Base-by-base conservation (phyloP, 2,888 invertebrate species). In the Zygaena filipendulae region DNA sequence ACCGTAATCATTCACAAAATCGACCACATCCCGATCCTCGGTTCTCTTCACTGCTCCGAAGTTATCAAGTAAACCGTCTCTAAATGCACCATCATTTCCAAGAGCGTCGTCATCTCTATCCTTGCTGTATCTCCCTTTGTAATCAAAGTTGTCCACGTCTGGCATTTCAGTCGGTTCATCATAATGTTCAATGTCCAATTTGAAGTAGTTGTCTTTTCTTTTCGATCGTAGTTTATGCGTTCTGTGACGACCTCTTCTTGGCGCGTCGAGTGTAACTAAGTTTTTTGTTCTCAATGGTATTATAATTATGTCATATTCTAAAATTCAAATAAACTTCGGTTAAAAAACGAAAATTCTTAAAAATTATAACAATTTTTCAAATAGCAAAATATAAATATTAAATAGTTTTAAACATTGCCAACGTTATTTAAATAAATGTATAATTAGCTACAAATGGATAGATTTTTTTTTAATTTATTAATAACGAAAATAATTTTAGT, bases 301-400 rank as follows among this genome's bases (percentile, higher is more conserved):
- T n/a, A 70, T 40, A 13, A 70, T 42, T n/a, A 71, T 38, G 27
- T 70, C 60, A 33, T 47, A 62, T 38, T 52, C 70, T 70, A 50
- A 13, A 59, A 66, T 10, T n/a, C n/a, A 23, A 23, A 23, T 18
- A 14, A 12, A n/a, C n/a, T n/a, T n/a, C n/a, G n/a, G n/a, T n/a
- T n/a, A 23, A 13, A 23, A n/a, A 22, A 22, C 23, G 9, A 27
- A 14, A 18, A n/a, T 9, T 12, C 3, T 23, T 5, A 28, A n/a
- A 24, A 10, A 33, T 13, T 12, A 26, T 18, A 20, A 28, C 13
- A 13, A 29, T n/a, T n/a, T n/a, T n/a, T n/a, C n/a, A 7, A 29
- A 13, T 13, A 19, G 25, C 10, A 7, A 23, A 22, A 25, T 25
- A 24, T 18, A 25, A 29, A 23, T 19, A 11, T 19, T 19, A 20